Base-by-base conservation (phyloP, 2,888 invertebrate genomes). In the Deladenus siricidicola region DNA sequence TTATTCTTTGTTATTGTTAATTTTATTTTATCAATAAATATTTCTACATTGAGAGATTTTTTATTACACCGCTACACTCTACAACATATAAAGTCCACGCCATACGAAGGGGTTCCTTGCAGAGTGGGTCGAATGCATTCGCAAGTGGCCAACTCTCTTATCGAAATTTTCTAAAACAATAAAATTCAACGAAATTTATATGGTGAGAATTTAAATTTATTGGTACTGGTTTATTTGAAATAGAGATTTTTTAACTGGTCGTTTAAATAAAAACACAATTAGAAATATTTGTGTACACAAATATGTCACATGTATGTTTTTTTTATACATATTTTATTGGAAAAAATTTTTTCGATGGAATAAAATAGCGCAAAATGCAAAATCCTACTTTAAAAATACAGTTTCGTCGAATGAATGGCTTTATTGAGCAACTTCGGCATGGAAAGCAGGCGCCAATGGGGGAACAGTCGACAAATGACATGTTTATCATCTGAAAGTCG, bases 101-200 rank as follows among this genome's bases (percentile, higher is more conserved):
- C 49, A 42, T 64, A 62, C 3, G 70, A 56, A 21, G 61, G 17
- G 42, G 55, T 68, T 49, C 70, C 68, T 21, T 71, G 63, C 30
- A 71, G 55, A n/a, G 67, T 58, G 19, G 68, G 70, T n/a, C 68
- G 56, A 29, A 69, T 58, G 47, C 70, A 68, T 58, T 68, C 68
- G 43, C 68, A 68, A 29, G 51, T 65, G 14, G 63, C 56, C 24
- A 68, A 51, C 47, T 61, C 43, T 34, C 55, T 52, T 8, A 69
- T 44, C 14, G 60, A 39, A 44, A 48, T 26, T 24, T 34, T 17
- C 65, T 66, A 23, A 62, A 64, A 53, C 4, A 14, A 28, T 44
- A 14, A n/a, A n/a, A 42, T 59, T 61, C 2, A 21, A 52, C n/a
- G n/a, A n/a, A n/a, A n/a, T n/a, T n/a, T n/a, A n/a, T n/a, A n/a